These are phyloP conservation scores for Felis chaus DNA, from an alignment of 2,113 vertebrate species.

Conservation along the genomic window DNA sequence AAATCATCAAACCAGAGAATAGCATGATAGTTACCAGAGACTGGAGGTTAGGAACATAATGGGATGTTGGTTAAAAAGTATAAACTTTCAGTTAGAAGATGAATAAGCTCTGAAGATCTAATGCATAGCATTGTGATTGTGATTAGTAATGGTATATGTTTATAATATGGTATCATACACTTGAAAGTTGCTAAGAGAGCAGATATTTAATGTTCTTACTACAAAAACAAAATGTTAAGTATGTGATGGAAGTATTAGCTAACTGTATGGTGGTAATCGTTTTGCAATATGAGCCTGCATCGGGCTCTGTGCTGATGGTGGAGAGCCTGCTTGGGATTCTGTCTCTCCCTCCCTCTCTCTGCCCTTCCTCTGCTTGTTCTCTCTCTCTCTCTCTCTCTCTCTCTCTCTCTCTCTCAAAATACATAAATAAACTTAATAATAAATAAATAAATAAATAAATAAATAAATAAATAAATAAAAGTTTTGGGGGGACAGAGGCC, in stretches of 20 bases:
- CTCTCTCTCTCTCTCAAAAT: too few species aligned
- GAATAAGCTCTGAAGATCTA: background rate
- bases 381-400: too few species aligned
- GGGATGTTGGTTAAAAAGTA: background rate
- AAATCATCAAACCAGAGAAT: background rate
- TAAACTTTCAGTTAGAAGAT: background rate
- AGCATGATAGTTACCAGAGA: background rate
- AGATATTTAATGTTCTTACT: background rate
- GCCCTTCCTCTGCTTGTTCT: too few species aligned
- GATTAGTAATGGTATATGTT: background rate
- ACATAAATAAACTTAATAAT: too few species aligned
- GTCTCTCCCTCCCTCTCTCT: too few species aligned
- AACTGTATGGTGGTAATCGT: background rate
- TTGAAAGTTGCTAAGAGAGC: background rate
- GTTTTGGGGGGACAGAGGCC: too few species aligned
- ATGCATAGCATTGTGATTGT: background rate
- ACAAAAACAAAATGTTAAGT: background rate
- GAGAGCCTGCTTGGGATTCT: too few species aligned
- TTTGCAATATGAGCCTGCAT: background rate
- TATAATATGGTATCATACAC: background rate
- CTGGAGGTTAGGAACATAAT: background rate
- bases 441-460: too few species aligned
- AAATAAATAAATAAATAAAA: too few species aligned
- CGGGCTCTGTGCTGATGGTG: too few species aligned
- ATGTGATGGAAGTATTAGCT: background rate